Evolutionary conservation across 2,888 invertebrate species (phyloP), one percentile per base, ranked within the genome.

Genomic region (Macrosiphum euphorbiae): DNA sequence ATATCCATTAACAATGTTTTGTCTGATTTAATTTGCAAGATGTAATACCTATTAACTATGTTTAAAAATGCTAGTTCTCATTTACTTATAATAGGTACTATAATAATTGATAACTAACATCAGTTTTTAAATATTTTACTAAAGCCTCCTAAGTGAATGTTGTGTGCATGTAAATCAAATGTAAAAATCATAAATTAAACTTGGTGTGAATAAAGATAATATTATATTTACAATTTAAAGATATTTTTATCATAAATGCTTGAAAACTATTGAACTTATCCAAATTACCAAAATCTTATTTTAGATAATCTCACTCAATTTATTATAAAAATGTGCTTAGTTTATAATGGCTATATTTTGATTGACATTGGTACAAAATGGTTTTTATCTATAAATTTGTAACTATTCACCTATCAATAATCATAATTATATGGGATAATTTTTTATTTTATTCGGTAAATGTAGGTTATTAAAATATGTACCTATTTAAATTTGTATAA

Each of bases 21-120:
- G 58, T 92, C 2, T 44, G n/a, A 55, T 50, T 84, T 78, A 58
- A 41, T 58, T 85, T 93, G 89, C 26, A 85, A 89, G 52, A 85
- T 85, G 44, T 61, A 87, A n/a, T 61, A n/a, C n/a, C n/a, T n/a
- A 87, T 52, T 88, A 92, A 86, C 44, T 20, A 47, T 11, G 26
- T 44, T 86, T 44, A 44, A 44, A 44, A 58, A 44, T 84, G 78
- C 13, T 13, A 11, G 3, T 86, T n/a, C 7, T 61, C 16, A 87
- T 28, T 87, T 26, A 35, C 50, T 92, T 67, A 50, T 67, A n/a
- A 92, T 52, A n/a, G n/a, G n/a, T n/a, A 41, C 16, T 47, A 61
- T 55, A 5, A 55, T 55, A 55, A 20, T 20, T 55, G 61, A 50
- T 67, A 67, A 50, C 55, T 91, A 91, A 86, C 44, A n/a, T 4